Percentiles rank a stretch among this genome's conserved stretches.
Evolutionary conservation across 2,113 vertebrate species (phyloP).

Genomic region (Cinclus cinclus): DNA sequence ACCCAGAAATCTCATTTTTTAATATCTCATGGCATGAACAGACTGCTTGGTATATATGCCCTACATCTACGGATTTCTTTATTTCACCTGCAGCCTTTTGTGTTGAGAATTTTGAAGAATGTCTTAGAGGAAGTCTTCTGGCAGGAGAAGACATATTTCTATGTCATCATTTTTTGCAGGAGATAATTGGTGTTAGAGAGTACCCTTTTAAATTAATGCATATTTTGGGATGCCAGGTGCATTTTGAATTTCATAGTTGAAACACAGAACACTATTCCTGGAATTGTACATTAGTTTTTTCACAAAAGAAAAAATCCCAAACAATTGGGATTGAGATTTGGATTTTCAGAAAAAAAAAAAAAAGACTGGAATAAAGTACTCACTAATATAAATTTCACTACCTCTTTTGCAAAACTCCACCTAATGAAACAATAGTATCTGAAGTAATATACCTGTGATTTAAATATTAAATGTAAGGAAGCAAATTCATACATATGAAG

Average conservation of each 20-base stretch:
- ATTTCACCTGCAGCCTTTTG: neutral
- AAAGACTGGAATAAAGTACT: neutral
- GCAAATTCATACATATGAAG: neutral
- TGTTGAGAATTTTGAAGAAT: neutral
- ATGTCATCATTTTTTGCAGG: neutral
- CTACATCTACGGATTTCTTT: neutral
- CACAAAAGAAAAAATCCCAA: neutral
- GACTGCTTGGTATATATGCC: neutral
- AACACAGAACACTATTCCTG: neutral
- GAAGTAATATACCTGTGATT: neutral
- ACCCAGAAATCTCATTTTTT: neutral
- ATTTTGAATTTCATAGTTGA: neutral
- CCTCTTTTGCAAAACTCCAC: neutral
- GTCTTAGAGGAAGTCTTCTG: neutral
- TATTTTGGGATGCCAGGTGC: neutral
- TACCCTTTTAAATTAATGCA: neutral
- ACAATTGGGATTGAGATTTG: neutral
- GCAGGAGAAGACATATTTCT: neutral
- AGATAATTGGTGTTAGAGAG: neutral
- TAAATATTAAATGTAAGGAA: neutral
- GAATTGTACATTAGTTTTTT: neutral
- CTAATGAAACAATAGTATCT: neutral
- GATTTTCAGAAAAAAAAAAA: neutral
- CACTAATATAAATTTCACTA: neutral
- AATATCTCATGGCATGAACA: neutral